Base-by-base conservation (phyloP, 1,140 invertebrate species). In the Nephotettix cincticeps region DNA sequence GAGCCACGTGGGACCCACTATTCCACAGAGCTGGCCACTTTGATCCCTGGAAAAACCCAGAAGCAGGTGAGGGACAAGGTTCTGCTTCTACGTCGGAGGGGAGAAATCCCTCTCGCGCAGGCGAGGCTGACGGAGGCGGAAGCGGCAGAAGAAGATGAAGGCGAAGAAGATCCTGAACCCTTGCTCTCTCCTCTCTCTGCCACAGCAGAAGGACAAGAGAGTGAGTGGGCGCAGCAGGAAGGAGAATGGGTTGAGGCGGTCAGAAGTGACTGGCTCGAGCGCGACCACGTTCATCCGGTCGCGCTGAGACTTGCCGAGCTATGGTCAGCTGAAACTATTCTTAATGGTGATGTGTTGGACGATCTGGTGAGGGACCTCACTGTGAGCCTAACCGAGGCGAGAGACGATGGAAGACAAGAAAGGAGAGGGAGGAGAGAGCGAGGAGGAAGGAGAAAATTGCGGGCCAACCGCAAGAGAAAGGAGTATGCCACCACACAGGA, bases 11-110 rank as follows among this genome's bases (percentile, higher is more conserved):
- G 27, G 58, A 63, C 9, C 40, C 9, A 43, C 40, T 63, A 23
- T 14, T 23, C 58, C 13, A 30, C 3, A 2, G 21, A 4, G n/a
- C 4, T 28, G 58, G 2, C 3, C n/a, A 14, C 1, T 14, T 14
- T 23, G 6, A 25, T 63, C 27, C 58, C 4, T 3, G 58, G 58
- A 25, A 63, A 23, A 23, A 63, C 19, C 14, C 3, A 25, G n/a
- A 63, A 63, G 28, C 58, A 63, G 30, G 28, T 63, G 28, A 63
- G 58, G 30, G 58, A 63, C 30, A 63, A 30, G 14, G 21, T 63
- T 1, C 3, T 2, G 1, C 13, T 9, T n/a, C 27, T 63, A 14
- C 1, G 58, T 4, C 19, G 30, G 14, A 63, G 30, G 21, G 58
- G 58, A 21, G 4, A 23, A n/a, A 1, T 63, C 19, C 21, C 27